phyloP scores from a whole-genome alignment of 2,888 invertebrate species.

The Trissolcus japonicus region DNA sequence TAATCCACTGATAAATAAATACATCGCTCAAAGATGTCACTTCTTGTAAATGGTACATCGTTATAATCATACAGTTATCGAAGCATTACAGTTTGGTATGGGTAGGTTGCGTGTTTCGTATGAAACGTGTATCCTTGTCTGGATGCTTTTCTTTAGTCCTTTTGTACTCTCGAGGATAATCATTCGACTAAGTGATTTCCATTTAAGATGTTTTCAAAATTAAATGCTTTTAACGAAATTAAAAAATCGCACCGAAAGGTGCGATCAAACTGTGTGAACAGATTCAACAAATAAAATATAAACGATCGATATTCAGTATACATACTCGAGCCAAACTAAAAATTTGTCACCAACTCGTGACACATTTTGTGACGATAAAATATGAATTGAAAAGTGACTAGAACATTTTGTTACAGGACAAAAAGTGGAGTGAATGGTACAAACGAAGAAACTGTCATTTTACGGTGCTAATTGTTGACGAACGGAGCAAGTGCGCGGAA shows the following conservation, averaged over 20 bases:
- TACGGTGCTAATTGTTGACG: constrained; percentile 47
- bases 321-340: too few species aligned
- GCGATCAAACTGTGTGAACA: too few species aligned
- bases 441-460: constrained; percentile 42
- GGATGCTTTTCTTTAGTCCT: constrained; percentile 8
- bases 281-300: too few species aligned
- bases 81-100: constrained; percentile 14
- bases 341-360: too few species aligned
- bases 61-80: constrained; percentile 18
- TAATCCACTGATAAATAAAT: constrained; percentile 18
- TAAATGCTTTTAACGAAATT: too few species aligned
- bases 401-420: neutral
- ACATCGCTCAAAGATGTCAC: constrained; percentile 28
- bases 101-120: constrained; percentile 8
- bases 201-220: neutral
- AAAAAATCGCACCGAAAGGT: too few species aligned
- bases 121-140: neutral
- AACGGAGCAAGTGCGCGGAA: constrained; percentile 38
- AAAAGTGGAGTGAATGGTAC: constrained; percentile 26
- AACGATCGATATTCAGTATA: too few species aligned
- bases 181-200: neutral
- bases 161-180: neutral
- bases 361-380: too few species aligned
- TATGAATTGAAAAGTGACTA: neutral
- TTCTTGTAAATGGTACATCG: constrained; percentile 15